These are phyloP conservation scores for Peromyscus aztecus DNA, from an alignment of 2,797 vertebrate species.

Conservation along the genomic window DNA sequence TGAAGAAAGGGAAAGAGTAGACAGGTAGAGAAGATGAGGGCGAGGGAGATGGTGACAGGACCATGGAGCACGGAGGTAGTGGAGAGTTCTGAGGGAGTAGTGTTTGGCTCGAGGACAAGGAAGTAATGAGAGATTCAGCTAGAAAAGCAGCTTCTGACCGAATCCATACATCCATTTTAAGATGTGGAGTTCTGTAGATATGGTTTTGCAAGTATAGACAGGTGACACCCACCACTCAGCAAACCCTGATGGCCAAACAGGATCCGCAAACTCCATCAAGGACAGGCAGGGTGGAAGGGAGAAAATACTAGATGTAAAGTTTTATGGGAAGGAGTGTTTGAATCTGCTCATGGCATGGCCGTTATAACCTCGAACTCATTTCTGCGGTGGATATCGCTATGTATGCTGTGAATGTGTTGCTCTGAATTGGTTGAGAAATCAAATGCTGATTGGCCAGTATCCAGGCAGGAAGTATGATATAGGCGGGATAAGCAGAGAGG, in stretches of 20 bases:
- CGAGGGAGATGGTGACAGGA: background rate
- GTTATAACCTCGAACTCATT: background rate
- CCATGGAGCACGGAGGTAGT: background rate
- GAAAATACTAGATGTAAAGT: background rate
- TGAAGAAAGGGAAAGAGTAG: background rate
- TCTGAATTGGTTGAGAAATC: too few species aligned
- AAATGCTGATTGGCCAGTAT: too few species aligned
- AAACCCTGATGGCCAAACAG: background rate
- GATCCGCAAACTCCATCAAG: background rate
- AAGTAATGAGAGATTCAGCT: background rate
- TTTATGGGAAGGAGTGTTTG: background rate
- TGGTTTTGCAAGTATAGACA: background rate
- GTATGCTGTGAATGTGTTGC: too few species aligned
- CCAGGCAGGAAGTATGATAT: too few species aligned
- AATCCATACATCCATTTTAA: background rate
- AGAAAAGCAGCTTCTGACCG: background rate
- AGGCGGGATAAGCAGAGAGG: too few species aligned
- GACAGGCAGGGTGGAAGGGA: background rate
- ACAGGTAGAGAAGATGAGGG: background rate
- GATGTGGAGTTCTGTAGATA: background rate
- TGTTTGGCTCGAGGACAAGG: background rate
- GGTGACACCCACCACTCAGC: background rate
- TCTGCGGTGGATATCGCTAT: background rate
- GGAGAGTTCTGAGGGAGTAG: background rate
- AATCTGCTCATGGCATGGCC: background rate